Percentiles rank a stretch among this genome's conserved stretches.
Evolutionary conservation across 2,888 invertebrate species (phyloP).

Genomic region (Cantharis rustica): DNA sequence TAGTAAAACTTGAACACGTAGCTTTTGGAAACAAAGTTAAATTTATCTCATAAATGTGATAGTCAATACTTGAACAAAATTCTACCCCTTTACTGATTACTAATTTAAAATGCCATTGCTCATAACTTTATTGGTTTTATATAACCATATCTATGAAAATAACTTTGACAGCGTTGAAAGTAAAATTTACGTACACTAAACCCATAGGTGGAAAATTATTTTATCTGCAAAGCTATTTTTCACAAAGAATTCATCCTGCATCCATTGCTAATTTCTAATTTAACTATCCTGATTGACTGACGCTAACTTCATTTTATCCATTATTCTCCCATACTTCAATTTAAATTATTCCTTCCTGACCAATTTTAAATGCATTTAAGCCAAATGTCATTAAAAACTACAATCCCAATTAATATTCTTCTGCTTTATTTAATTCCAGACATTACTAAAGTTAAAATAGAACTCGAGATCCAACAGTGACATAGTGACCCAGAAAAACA

Average conservation of each 20-base stretch:
- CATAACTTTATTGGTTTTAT: background rate
- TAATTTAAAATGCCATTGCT: background rate
- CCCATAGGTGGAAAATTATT: background rate
- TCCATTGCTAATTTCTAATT: background rate
- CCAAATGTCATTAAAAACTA: background rate
- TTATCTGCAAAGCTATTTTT: background rate
- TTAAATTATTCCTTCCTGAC: background rate
- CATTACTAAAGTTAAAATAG: background rate
- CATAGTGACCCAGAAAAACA: background rate
- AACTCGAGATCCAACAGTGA: background rate
- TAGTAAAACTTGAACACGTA: slow-evolving; percentile 2
- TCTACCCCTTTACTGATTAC: background rate
- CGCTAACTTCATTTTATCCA: background rate
- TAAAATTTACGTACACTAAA: background rate
- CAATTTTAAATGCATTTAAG: background rate
- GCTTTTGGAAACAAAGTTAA: slow-evolving; percentile 2
- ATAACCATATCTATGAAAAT: background rate
- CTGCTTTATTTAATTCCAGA: background rate
- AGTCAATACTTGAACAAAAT: background rate
- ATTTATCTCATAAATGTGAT: background rate
- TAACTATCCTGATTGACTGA: background rate
- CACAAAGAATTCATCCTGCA: background rate
- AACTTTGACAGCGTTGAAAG: background rate
- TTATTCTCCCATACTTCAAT: background rate
- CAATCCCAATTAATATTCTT: background rate